phyloP scores from a whole-genome alignment of 2,888 invertebrate genomes.

The Pseudeuparius sepicola region DNA sequence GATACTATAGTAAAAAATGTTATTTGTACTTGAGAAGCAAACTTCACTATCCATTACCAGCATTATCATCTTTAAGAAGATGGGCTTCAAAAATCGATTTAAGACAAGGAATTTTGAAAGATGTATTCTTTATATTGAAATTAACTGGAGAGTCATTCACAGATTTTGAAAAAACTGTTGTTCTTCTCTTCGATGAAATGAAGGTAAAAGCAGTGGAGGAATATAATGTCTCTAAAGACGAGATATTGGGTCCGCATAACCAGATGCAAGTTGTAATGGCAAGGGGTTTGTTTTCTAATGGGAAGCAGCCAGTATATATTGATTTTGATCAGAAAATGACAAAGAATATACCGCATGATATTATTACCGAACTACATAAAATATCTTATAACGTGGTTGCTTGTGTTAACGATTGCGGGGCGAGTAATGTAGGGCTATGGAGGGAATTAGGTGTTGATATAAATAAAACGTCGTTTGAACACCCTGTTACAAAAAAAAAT shows the following conservation, averaged over 20 bases:
- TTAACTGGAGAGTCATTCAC: constrained; percentile 6
- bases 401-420: constrained; percentile 26
- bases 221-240: constrained; percentile 22
- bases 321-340: constrained; percentile 30
- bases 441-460: constrained; percentile 16
- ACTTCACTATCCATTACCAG: constrained; percentile 23
- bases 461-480: no score
- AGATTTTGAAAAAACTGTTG: no score
- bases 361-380: constrained; percentile 21
- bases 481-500: no score
- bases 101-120: no score
- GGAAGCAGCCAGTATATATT: constrained; percentile 26
- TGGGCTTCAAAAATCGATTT: constrained; percentile 21
- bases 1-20: constrained; percentile 20
- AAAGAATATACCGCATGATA: constrained; percentile 19
- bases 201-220: constrained; percentile 16
- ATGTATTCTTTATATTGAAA: constrained; percentile 4
- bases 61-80: constrained; percentile 17
- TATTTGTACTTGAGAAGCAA: constrained; percentile 20
- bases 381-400: constrained; percentile 29
- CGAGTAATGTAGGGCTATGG: constrained; percentile 27
- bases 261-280: constrained; percentile 25
- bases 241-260: constrained; percentile 24
- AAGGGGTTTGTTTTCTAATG: constrained; percentile 20
- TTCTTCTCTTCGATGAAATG: no score